Percentiles rank a stretch among this genome's conserved stretches.
These are phyloP conservation scores for Tubulanus polymorphus DNA, from an alignment of 2,888 invertebrate genomes.

Conservation along the genomic window DNA sequence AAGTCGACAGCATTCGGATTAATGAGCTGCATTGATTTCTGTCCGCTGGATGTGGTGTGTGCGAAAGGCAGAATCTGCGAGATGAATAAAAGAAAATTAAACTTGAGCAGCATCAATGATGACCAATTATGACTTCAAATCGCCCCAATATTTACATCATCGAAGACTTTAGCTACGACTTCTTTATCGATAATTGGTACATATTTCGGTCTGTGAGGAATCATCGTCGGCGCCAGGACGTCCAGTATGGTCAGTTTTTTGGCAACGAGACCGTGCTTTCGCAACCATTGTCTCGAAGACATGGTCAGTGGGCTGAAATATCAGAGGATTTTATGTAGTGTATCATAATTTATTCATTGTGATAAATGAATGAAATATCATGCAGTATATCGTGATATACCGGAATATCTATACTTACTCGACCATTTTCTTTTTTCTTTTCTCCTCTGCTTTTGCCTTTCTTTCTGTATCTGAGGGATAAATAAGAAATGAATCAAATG, in stretches of 20 bases:
- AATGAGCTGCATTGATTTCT: conserved; percentile 35
- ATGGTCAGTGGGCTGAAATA: conserved; percentile 2
- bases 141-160: conserved; percentile 50
- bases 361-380: not conserved
- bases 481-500: not conserved
- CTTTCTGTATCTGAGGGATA: conserved; percentile 16
- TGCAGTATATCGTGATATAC: not conserved
- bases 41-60: conserved; percentile 31
- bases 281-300: conserved; percentile 31
- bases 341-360: conserved; percentile 20
- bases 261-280: conserved; percentile 26
- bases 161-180: conserved; percentile 48
- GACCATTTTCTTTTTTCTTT: conserved; percentile 15
- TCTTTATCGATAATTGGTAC: conserved; percentile 46
- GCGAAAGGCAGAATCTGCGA: conserved; percentile 46
- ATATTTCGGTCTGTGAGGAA: conserved; percentile 46
- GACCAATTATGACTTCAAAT: too few relatives aligned
- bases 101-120: too few relatives aligned
- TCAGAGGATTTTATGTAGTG: not conserved
- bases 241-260: conserved; percentile 41
- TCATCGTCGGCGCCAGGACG: conserved; percentile 45
- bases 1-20: conserved; percentile 47
- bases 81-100: not conserved
- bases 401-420: conserved; percentile 13
- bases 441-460: conserved; percentile 14